Evolutionary conservation across 2,113 vertebrate species (phyloP), one percentile per base, ranked within the genome.

Genomic region (Astur gentilis): DNA sequence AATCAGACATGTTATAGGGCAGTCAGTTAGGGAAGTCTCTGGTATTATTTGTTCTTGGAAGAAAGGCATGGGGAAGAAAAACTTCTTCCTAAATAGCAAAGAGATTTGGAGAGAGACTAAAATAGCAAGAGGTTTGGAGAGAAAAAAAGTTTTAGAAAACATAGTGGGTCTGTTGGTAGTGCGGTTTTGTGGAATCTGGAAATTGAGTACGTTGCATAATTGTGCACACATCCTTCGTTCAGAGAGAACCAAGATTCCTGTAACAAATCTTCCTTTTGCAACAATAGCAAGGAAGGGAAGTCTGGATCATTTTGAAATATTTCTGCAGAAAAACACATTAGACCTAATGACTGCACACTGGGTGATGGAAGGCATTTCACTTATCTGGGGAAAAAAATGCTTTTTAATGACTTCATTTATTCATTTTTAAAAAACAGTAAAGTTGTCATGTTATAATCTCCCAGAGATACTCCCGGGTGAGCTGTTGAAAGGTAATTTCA

Each of bases 391-490:
- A 97, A 98, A 98, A 98, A 97, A 96, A 90, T 55, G 81, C 73
- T 97, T 91, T 95, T 95, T 97, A 98, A 98, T 98, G 96, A 96
- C 79, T 98, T 98, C 87, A 95, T 96, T 97, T 97, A 93, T 96
- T 97, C 90, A 95, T 86, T 97, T 93, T 86, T 72, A 92, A 79
- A 97, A 95, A 96, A 66, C 66, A 54, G 61, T 97, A 64, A 97
- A 97, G 93, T 93, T 96, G 83, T 94, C 91, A 96, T 93, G 93
- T 92, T 97, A 92, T 97, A 97, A 93, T 96, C 95, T 97, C 84
- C 67, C 34, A 85, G 87, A 97, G 89, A 91, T 84, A 77, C 55
- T 98, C 97, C 96, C 6, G 1, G 72, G 94, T 96, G 60, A 96
- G 97, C 92, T 92, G 70, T 57, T 94, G 84, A 97, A 76, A 97